A percentile compares a stretch with the other conserved stretches of the same genome.
phyloP scores from a whole-genome alignment of 1,140 invertebrate species.

The Thalassaphorura encarpata region DNA sequence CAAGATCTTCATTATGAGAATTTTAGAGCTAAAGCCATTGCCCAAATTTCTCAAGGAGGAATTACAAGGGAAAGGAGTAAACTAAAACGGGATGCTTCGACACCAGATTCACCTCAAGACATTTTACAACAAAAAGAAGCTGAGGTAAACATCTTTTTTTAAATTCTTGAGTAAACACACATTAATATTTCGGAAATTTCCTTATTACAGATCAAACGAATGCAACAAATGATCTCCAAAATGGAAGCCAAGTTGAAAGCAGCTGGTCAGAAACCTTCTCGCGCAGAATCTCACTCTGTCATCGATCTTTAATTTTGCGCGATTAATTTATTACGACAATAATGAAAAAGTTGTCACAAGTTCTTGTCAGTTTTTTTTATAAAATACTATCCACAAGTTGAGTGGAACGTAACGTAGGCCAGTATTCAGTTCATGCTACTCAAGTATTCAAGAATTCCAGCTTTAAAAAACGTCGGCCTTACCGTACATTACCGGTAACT shows the following conservation, averaged over 20 bases:
- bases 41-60: slow-evolving; percentile 76
- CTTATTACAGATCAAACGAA: slow-evolving; percentile 67
- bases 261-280: neutral
- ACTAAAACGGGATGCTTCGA: slow-evolving; percentile 68
- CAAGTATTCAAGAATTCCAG: no score
- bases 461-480: no score
- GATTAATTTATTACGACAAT: neutral
- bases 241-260: slow-evolving; percentile 93
- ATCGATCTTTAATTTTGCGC: neutral
- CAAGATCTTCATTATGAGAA: slow-evolving; percentile 95
- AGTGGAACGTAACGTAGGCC: no score
- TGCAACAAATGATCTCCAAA: slow-evolving; percentile 92
- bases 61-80: slow-evolving; percentile 66
- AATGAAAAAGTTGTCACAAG: no score
- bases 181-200: neutral
- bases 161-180: no score
- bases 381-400: no score
- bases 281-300: neutral
- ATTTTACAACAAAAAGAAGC: slow-evolving; percentile 83
- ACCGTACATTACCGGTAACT: no score
- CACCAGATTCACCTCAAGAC: slow-evolving; percentile 62
- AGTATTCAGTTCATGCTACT: no score
- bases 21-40: slow-evolving; percentile 81
- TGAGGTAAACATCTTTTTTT: slow-evolving; percentile 65
- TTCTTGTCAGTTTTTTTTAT: no score